A percentile compares a stretch with the other conserved stretches of the same genome.
phyloP scores from a whole-genome alignment of 1,140 invertebrate genomes.

The Drosophila rufa region DNA sequence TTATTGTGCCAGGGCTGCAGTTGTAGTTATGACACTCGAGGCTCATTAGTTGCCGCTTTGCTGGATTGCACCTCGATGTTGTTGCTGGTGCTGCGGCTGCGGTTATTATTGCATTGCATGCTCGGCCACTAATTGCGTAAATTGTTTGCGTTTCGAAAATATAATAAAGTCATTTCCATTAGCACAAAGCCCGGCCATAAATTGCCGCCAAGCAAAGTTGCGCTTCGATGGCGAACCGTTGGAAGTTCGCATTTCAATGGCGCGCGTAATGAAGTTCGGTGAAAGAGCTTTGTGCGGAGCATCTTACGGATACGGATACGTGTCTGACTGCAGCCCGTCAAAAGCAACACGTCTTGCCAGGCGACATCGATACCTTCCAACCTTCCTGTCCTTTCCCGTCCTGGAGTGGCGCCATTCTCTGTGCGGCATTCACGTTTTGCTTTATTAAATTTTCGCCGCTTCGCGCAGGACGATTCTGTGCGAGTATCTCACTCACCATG shows the following conservation, averaged over 20 bases:
- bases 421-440: constrained; percentile 73
- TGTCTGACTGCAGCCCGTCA: constrained; percentile 27
- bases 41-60: constrained; percentile 79
- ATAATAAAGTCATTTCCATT: constrained; percentile 83
- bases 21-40: constrained; percentile 77
- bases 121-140: constrained; percentile 78
- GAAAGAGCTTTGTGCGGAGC: not conserved
- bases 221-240: constrained; percentile 20
- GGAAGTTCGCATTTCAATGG: constrained; percentile 44
- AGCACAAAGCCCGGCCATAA: constrained; percentile 70
- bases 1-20: constrained; percentile 59
- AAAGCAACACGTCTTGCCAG: constrained; percentile 45
- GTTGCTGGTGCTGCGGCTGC: constrained; percentile 14
- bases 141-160: constrained; percentile 82
- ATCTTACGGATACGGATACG: constrained; percentile 21
- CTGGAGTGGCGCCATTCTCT: constrained; percentile 15
- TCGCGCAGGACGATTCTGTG: constrained; percentile 37
- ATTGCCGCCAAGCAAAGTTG: constrained; percentile 53
- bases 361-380: constrained; percentile 71
- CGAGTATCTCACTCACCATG: constrained; percentile 36
- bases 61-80: constrained; percentile 59
- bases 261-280: constrained; percentile 43
- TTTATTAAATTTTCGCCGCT: constrained; percentile 78
- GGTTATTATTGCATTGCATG: constrained; percentile 57
- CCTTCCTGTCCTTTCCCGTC: constrained; percentile 1